phyloP scores from a whole-genome alignment of 2,797 vertebrate genomes.

The Myotis planiceps region DNA sequence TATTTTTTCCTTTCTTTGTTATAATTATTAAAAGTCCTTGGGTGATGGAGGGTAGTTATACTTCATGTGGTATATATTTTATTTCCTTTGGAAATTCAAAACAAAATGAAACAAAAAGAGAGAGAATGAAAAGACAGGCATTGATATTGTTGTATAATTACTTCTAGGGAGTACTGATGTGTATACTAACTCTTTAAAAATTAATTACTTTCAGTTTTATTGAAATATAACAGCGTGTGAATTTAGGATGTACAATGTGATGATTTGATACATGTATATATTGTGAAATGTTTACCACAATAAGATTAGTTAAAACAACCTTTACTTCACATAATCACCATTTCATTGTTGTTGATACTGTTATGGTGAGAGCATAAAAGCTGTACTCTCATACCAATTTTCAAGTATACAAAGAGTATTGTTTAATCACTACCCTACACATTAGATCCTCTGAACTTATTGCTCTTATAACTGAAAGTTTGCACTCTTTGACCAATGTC shows the following conservation, averaged over 20 bases:
- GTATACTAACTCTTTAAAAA: not conserved
- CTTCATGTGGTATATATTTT: not conserved
- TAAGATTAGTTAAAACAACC: not conserved
- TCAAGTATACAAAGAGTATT: not conserved
- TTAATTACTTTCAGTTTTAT: not conserved
- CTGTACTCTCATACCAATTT: not conserved
- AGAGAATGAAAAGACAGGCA: not conserved
- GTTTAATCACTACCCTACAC: not conserved
- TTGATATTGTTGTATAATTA: not conserved
- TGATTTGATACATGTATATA: not conserved
- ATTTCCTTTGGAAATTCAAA: constrained; percentile 21
- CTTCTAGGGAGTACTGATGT: not conserved
- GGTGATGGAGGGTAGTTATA: not conserved
- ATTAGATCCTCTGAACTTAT: not conserved
- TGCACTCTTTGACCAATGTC: not conserved
- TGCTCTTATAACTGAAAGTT: not conserved
- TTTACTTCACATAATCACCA: not conserved
- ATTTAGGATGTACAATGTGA: not conserved
- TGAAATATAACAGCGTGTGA: not conserved
- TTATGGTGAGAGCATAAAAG: not conserved
- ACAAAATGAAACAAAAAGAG: not conserved
- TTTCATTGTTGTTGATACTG: not conserved
- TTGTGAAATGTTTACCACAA: not conserved
- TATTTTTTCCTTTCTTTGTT: not conserved
- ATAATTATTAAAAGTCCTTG: not conserved